Base-by-base conservation (phyloP, 2,797 vertebrate species). In the Chaetodon trifasciatus region DNA sequence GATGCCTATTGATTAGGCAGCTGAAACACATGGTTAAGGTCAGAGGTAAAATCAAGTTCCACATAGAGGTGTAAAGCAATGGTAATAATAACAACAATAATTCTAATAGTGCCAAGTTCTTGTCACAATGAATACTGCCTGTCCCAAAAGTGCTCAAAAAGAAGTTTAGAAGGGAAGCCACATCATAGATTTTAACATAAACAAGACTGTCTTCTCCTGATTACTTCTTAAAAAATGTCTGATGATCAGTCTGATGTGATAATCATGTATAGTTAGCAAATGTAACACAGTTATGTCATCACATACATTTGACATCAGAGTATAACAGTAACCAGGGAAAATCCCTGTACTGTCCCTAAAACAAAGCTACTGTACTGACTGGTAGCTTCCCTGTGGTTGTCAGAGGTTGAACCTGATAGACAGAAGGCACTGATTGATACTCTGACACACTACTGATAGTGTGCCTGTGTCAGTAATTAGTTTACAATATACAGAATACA, bases 311-410 rank as follows among this genome's bases (percentile, higher is more conserved):
- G 65, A 47, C 52, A 62, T 78, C 24, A 76, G 50, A 16, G 19
- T 39, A 40, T 60, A 53, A 23, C 47, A 73, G 10, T 44, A 60
- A 49, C 50, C 21, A 72, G 88, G 88, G 88, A 70, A 89, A 88
- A 78, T 84, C 85, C 88, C 90, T 74, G 75, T 62, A 66, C 79
- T 53, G 83, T 62, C 82, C 89, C 82, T 79, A 8, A 64, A 84
- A 62, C 19, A 16, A 11, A 74, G 57, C 56, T 9, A 66, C 32
- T 60, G 28, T 37, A 21, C 21, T 16, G 61, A 62, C 63, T 65
- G 73, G 47, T 42, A 35, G 11, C 24, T 60, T 42, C 23, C 15
- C 35, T 68, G 64, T 60, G 61, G 35, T 32, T 74, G 50, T 40
- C 5, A 62, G 53, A 15, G 28, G 23, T 12, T 52, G 71, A 60